Evolutionary conservation across 2,888 invertebrate species (phyloP).

Genomic region (Drosophila picticornis): DNA sequence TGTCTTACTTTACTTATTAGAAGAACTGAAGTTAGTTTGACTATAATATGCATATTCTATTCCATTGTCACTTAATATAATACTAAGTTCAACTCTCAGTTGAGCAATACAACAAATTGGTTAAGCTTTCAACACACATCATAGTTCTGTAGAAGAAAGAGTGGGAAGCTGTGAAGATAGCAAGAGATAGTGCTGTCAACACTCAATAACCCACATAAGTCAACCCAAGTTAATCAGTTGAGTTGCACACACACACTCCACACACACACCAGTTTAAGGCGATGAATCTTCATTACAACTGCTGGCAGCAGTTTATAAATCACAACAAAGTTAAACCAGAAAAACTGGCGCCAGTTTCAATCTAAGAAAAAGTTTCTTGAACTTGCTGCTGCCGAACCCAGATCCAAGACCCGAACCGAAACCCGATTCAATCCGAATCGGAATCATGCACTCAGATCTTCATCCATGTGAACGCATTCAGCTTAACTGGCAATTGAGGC

Average conservation of each 20-base stretch:
- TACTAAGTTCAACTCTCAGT: background rate
- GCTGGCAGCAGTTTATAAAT: slow-evolving; percentile 41
- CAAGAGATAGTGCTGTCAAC: slow-evolving; percentile 18
- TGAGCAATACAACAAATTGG: background rate
- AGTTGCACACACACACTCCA: slow-evolving; percentile 2
- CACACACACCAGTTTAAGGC: slow-evolving; percentile 21
- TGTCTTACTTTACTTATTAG: background rate
- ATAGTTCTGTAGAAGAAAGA: background rate
- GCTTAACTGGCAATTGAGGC: slow-evolving; percentile 65
- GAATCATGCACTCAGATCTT: slow-evolving; percentile 10
- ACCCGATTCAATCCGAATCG: background rate
- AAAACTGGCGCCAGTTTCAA: slow-evolving; percentile 56
- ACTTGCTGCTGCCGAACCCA: slow-evolving; percentile 29
- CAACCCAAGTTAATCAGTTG: slow-evolving; percentile 41
- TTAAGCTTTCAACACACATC: background rate
- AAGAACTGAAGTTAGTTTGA: background rate
- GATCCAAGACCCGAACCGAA: background rate
- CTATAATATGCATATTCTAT: background rate
- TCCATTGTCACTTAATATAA: background rate
- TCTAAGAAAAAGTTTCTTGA: slow-evolving; percentile 70
- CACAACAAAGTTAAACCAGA: slow-evolving; percentile 42
- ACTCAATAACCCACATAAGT: slow-evolving; percentile 47
- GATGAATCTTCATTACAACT: slow-evolving; percentile 47
- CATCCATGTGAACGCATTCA: slow-evolving; percentile 32
- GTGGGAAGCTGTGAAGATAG: background rate